Evolutionary conservation across 2,797 vertebrate genomes (phyloP), one percentile per base, ranked within the genome.

Genomic region (Rhodeus uyekii): DNA sequence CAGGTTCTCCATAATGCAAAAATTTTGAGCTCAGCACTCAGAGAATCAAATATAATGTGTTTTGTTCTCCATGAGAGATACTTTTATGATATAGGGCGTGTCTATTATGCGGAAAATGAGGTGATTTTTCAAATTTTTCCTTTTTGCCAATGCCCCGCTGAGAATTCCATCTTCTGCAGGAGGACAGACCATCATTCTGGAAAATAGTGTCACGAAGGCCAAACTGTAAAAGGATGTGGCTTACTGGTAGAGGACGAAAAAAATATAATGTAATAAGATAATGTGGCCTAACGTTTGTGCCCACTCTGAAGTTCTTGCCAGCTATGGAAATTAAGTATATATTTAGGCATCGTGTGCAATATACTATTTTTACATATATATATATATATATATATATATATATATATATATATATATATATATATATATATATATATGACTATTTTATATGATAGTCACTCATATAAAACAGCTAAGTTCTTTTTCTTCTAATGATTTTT

Each of bases 91-190:
- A 22, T 27, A 22, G 69, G 82, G 82, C 16, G 53, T 79, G 60
- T 74, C 79, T 64, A 61, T 79, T 83, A 60, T 61, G 19, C 68
- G 36, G 79, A 39, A 86, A 84, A 86, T 82, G 29, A 79, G 73
- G 67, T 73, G 73, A 83, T 81, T 75, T 81, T 65, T 83, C 78
- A 77, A 29, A 77, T 84, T 78, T 78, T 68, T 69, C n/a, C 60
- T 79, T 84, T 39, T 64, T 50, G 53, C 29, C 78, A 67, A 39
- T 61, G 29, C 77, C 58, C 55, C 34, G 12, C 61, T 50, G 78
- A 76, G 63, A 75, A 71, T 83, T 50, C 44, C 32, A 83, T 83
- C 65, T 71, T 65, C 61, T 38, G 39, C 73, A 60, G 46, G 13
- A 77, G 50, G 46, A 84, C 38, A 72, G 34, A 69, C 34, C 36